Evolutionary conservation across 2,888 invertebrate genomes (phyloP).

Genomic region (Zygothrica quintamaculata): DNA sequence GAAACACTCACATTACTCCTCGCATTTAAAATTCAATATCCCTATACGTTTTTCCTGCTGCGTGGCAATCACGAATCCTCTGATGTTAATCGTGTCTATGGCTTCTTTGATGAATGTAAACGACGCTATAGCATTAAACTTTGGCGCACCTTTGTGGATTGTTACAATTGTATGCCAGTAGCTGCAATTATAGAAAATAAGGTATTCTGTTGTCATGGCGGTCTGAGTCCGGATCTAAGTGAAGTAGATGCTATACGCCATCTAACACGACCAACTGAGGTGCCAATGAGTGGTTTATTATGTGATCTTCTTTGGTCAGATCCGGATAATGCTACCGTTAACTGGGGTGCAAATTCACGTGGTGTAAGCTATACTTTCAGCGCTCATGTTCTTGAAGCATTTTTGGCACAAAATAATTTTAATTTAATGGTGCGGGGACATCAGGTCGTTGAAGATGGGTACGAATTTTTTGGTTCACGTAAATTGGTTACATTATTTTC

Average conservation of each 20-base stretch:
- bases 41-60: slow-evolving; percentile 21
- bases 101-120: slow-evolving; percentile 44
- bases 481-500: slow-evolving; percentile 36
- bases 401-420: slow-evolving; percentile 12
- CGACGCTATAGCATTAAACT: slow-evolving; percentile 35
- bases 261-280: slow-evolving; percentile 20
- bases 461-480: slow-evolving; percentile 37
- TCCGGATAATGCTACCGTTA: slow-evolving; percentile 1
- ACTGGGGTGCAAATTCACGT: slow-evolving; percentile 21
- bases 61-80: slow-evolving; percentile 42
- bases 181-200: slow-evolving; percentile 34
- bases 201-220: slow-evolving; percentile 45
- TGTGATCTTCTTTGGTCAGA: slow-evolving; percentile 44
- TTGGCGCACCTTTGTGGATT: slow-evolving; percentile 41
- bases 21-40: slow-evolving; percentile 35
- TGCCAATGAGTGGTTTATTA: slow-evolving; percentile 25
- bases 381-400: slow-evolving; percentile 3
- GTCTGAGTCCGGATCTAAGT: slow-evolving; percentile 23
- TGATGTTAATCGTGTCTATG: slow-evolving; percentile 32
- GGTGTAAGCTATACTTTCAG: slow-evolving; percentile 33
- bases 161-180: slow-evolving; percentile 42
- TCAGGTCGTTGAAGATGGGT: slow-evolving; percentile 44
- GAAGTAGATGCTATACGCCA: slow-evolving; percentile 17
- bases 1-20: slow-evolving; percentile 37
- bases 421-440: slow-evolving; percentile 36